Evolutionary conservation across 2,888 invertebrate genomes (phyloP), one percentile per base, ranked within the genome.

Genomic region (Auanema sp.): DNA sequence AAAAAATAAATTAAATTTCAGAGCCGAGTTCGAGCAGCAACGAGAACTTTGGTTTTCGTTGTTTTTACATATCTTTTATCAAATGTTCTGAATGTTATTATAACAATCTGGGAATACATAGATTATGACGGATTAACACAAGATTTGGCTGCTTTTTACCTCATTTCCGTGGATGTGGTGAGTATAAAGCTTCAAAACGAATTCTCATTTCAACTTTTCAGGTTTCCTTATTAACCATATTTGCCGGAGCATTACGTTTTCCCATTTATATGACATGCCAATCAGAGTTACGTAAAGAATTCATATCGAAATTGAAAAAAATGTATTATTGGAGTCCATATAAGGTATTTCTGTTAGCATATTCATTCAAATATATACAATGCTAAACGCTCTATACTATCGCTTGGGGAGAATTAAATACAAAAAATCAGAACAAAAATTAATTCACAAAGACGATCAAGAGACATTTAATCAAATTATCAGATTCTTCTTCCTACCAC

Each of bases 81-180:
- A n/a, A 80, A 80, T 52, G 63, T 78, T 12, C 69, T 80, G 42
- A 80, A 80, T 64, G 80, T 80, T 47, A 64, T 79, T 12, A 69
- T 80, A 42, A 80, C 79, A 12, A 69, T 80, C 11, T 80, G 79
- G 79, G 80, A 80, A 58, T 79, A 80, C 61, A 74, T 79, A 52
- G 79, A 80, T 52, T 62, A 63, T 12, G 60, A 71, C 1, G 56
- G 58, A 25, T 49, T 76, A 1, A 47, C 60, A n/a, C 24, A 53
- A 10, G 59, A 69, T 10, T 70, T 74, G 49, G 60, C 64, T 43
- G 68, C 69, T 2, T 80, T 80, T 67, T 80, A 80, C 60, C 71
- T 76, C 53, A 76, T 77, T 62, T 70, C 79, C 10, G 80, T 80
- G 0, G 80, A 80, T 64, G 63, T 75, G 16, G 80, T 79, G 43